phyloP scores from a whole-genome alignment of 2,888 invertebrate genomes.

The Leptinotarsa peninsularis region DNA sequence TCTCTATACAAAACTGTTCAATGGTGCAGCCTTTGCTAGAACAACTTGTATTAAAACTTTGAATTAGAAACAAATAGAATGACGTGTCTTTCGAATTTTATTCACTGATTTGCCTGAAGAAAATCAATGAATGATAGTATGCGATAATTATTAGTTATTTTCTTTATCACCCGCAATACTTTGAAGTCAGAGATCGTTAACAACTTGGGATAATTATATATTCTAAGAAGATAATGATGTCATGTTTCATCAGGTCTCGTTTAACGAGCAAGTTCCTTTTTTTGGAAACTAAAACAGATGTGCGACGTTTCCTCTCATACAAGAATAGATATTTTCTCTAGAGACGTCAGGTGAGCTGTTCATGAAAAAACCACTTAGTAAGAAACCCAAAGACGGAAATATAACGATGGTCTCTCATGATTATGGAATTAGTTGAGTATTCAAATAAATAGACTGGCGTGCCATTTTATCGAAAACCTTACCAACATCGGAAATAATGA shows the following conservation, averaged over 20 bases:
- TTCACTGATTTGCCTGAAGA: background rate
- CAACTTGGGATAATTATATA: conserved; percentile 18
- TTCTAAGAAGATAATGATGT: conserved; percentile 18
- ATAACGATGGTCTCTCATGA: no score
- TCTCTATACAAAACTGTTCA: no score
- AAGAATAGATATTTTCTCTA: background rate
- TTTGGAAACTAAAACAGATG: background rate
- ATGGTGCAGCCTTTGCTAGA: no score
- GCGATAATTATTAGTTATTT: background rate
- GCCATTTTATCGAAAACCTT: no score
- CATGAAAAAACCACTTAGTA: background rate
- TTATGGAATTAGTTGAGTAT: no score
- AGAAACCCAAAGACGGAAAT: background rate
- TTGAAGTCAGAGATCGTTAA: conserved; percentile 23
- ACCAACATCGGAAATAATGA: no score
- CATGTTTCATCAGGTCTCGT: conserved; percentile 5
- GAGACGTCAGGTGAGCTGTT: background rate
- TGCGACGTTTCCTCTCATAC: background rate
- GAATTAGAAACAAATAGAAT: no score
- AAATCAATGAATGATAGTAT: background rate
- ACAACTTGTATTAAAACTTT: no score
- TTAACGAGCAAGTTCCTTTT: background rate
- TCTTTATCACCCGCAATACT: conserved; percentile 16
- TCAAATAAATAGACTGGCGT: no score
- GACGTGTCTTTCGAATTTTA: background rate